Conservation (phyloP, 1,140 invertebrate genomes). For the Polyergus mexicanus region DNA sequence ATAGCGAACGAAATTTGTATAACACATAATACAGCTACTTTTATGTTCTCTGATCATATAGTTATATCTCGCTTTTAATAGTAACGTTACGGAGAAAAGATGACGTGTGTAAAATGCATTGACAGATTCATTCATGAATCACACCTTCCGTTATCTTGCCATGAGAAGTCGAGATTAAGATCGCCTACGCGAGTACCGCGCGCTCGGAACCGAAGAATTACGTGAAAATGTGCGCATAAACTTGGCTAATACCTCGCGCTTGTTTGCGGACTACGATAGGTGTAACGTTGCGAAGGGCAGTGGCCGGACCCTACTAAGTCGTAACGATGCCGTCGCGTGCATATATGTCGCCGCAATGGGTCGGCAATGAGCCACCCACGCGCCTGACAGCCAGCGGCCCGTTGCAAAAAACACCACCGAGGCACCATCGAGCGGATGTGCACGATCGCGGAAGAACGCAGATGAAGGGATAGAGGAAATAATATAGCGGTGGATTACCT, state of each 20-base stretch:
- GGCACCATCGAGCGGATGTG: slow-evolving; percentile 34
- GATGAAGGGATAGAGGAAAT: neutral
- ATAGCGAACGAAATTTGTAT: slow-evolving; percentile 11
- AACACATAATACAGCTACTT: neutral
- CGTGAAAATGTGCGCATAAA: neutral
- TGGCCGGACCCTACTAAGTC: slow-evolving; percentile 37
- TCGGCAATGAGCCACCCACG: slow-evolving; percentile 62
- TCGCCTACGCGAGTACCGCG: neutral
- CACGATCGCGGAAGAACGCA: slow-evolving; percentile 35
- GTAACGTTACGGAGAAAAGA: neutral
- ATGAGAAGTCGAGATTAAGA: neutral
- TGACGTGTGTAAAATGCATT: slow-evolving; percentile 1
- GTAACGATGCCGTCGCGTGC: slow-evolving; percentile 65
- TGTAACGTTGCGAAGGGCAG: slow-evolving; percentile 18
- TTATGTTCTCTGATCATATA: neutral
- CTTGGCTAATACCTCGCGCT: neutral
- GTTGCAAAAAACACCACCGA: slow-evolving; percentile 29
- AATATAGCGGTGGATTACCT: neutral
- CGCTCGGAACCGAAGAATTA: neutral
- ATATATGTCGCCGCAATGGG: slow-evolving; percentile 44
- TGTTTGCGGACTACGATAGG: neutral
- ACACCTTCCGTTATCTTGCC: neutral
- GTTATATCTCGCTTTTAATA: neutral
- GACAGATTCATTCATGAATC: neutral
- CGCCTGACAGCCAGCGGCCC: slow-evolving; percentile 33